Base-by-base conservation (phyloP, 2,113 vertebrate species). In the Lucifuga dentata region DNA sequence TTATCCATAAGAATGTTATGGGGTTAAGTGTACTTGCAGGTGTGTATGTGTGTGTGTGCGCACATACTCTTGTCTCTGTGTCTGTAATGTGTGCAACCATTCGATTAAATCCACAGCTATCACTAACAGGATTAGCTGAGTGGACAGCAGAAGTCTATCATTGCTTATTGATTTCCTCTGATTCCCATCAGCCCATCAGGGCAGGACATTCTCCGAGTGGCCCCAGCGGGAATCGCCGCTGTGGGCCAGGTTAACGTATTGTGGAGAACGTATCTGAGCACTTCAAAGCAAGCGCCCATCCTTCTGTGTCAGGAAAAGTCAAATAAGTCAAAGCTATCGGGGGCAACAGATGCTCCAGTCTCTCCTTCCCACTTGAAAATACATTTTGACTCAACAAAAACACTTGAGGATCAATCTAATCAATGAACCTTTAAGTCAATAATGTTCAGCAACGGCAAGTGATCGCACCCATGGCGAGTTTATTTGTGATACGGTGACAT, bases 71-170 rank as follows among this genome's bases (percentile, higher is more conserved):
- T 65, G 57, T 78, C 72, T 71, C 57, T 3, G 38, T 58, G 74
- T 76, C 61, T 36, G 55, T 69, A 55, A 46, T 72, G 86, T 86
- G 86, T 64, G 75, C 80, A 86, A 82, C 77, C 86, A 89, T 87
- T 90, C 82, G 82, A 90, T 90, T 90, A 89, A 88, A 90, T 63
- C 89, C 85, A 83, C 84, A 80, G 84, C 88, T 90, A 90, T 90
- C 89, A 83, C 89, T 90, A 90, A 91, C 89, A 72, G 88, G 88
- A 91, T 91, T 91, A 91, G 88, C 89, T 88, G 90, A 90, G 86
- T 88, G 90, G 90, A 91, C 88, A 84, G 89, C 89, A 92, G 87
- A 90, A 91, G 90, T 91, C 90, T 89, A 92, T 92, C 90, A 92
- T 89, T 88, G 88, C 87, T 89, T 92, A 92, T 92, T 92, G 90